Conservation (phyloP, 2,797 vertebrate species). For the Hypotaenidia okinawae region DNA sequence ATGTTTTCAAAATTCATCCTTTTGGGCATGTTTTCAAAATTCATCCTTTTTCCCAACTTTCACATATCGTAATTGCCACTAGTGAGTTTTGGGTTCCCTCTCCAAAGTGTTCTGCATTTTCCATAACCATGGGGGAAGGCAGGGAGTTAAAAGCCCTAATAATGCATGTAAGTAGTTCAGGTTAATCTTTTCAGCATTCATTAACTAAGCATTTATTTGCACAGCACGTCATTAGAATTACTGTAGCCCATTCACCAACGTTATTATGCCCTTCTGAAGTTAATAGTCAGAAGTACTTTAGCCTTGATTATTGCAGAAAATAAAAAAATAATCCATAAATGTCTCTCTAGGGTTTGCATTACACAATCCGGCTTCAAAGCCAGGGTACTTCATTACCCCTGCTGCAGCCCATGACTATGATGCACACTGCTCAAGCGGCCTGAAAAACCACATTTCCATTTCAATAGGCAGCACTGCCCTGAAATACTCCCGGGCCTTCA, state of each 20-base stretch:
- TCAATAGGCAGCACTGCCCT: constrained; percentile 10
- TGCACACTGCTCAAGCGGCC: not conserved
- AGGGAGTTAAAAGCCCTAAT: not conserved
- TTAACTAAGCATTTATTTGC: constrained; percentile 15
- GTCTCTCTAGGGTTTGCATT: not conserved
- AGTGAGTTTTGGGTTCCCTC: fast-evolving
- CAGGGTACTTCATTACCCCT: not conserved
- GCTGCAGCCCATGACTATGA: not conserved
- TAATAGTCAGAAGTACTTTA: not conserved
- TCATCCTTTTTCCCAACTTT: not conserved
- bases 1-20: not conserved
- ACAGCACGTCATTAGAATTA: not conserved
- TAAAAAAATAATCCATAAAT: not conserved
- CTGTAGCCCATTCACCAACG: not conserved
- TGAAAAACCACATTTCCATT: constrained; percentile 33
- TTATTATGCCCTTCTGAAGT: not conserved
- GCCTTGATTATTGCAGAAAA: not conserved
- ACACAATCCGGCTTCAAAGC: not conserved
- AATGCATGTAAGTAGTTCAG: not conserved
- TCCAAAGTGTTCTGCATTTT: not conserved
- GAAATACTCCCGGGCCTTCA: not conserved
- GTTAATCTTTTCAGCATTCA: constrained; percentile 11
- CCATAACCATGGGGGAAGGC: not conserved
- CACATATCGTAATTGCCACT: not conserved
- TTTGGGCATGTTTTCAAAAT: no score